phyloP scores from a whole-genome alignment of 35 echinoderm and acorn worm species.

The Hemicentrotus pulcherrimus region DNA sequence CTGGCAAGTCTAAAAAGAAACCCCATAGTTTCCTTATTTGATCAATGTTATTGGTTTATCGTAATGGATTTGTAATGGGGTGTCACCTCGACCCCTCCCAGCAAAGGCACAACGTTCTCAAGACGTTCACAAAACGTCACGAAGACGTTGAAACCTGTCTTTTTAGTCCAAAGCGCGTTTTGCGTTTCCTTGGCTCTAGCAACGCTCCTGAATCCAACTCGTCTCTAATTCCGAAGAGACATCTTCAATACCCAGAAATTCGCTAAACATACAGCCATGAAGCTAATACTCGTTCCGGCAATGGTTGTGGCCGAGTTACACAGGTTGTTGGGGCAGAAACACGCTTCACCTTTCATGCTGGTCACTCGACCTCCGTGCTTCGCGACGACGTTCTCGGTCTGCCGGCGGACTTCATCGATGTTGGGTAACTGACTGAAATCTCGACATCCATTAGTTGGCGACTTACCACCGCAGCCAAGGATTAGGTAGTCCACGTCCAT shows the following conservation, averaged over 20 bases:
- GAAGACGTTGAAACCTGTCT: too few species aligned
- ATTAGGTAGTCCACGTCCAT: slow-evolving; percentile 10
- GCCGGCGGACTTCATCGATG: not conserved
- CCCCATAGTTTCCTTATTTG: too few species aligned
- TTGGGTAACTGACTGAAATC: not conserved
- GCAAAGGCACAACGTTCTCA: too few species aligned
- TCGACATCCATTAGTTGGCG: not conserved
- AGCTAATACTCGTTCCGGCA: not conserved
- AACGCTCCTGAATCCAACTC: not conserved
- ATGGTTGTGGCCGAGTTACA: not conserved
- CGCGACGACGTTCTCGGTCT: not conserved
- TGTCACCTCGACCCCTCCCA: not conserved
- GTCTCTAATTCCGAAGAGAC: not conserved
- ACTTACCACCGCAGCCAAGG: not conserved
- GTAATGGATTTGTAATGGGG: too few species aligned
- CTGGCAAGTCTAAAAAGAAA: too few species aligned
- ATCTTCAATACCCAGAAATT: not conserved
- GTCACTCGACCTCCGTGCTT: not conserved
- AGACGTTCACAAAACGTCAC: too few species aligned
- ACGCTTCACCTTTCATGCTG: slow-evolving; percentile 11
- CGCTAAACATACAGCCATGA: not conserved
- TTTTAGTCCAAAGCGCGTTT: too few species aligned
- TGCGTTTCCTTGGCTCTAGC: too few species aligned
- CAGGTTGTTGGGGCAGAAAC: not conserved
- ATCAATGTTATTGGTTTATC: too few species aligned